phyloP scores from a whole-genome alignment of 92 coral and sea anemone species.

The Parazoanthus atlanticus region DNA sequence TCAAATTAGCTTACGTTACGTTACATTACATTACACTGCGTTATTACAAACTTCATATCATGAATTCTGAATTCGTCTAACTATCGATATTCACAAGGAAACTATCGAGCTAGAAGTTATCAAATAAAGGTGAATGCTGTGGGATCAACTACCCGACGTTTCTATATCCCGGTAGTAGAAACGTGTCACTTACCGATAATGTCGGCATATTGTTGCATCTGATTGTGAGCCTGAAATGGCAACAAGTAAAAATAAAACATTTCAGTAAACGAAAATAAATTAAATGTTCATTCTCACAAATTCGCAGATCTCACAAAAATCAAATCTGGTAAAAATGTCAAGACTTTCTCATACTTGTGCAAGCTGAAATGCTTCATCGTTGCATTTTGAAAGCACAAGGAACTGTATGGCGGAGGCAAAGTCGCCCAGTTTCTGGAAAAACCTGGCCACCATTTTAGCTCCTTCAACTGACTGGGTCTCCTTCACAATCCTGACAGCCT shows the following conservation, averaged over 20 bases:
- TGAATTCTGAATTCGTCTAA: no score
- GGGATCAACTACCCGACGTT: no score
- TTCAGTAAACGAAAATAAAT: neutral
- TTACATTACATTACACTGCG: no score
- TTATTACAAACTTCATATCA: no score
- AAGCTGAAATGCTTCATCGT: slow-evolving; percentile 99
- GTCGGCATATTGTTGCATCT: slow-evolving; percentile 99
- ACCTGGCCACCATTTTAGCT: slow-evolving; percentile 99
- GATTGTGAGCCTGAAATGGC: slow-evolving; percentile 82
- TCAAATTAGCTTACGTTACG: no score
- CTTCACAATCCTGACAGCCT: slow-evolving; percentile 97
- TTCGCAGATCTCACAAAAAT: no score
- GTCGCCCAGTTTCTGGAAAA: slow-evolving; percentile 99
- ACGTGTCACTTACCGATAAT: slow-evolving; percentile 78
- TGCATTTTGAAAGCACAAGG: slow-evolving; percentile 97
- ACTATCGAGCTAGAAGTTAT: no score
- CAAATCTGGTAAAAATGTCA: no score
- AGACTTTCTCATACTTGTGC: slow-evolving; percentile 75
- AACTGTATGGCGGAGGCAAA: slow-evolving; percentile 98
- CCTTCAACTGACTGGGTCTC: slow-evolving; percentile 98
- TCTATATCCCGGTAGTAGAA: no score
- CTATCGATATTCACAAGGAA: no score
- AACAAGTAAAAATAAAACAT: neutral
- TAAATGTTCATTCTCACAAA: no score
- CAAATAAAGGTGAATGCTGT: no score